Base-by-base conservation (phyloP, 2,797 vertebrate genomes). In the Rhynchotus rufescens region DNA sequence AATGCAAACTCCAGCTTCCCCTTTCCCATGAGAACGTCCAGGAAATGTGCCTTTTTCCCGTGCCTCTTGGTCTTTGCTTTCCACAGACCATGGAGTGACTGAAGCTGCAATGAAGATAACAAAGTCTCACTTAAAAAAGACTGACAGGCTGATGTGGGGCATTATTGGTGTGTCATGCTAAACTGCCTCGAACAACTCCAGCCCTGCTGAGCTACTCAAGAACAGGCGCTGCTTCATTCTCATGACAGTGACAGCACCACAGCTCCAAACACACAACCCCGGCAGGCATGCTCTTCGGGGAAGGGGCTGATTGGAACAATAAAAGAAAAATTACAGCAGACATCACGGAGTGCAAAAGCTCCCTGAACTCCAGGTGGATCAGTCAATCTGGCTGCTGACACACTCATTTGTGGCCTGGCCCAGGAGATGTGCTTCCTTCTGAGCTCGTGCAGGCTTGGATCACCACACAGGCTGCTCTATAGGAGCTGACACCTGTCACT, bases 391-490 rank as follows among this genome's bases (percentile, higher is more conserved):
- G 56, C 21, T 2, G 2, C 54, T 36, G 54, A 28, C 60, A 36
- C 21, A 32, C 12, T 78, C 17, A 10, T 30, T 38, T 7, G 0
- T 28, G 61, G 13, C 38, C 72, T 52, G 30, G 44, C 13, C 76
- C 42, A 17, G 64, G 51, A 84, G 45, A 56, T 34, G 23, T 34
- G 23, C 40, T 30, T 45, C 34, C 23, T 54, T 20, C 47, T 0
- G 0, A 40, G 40, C 32, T 67, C 2, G 0, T 0, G 0, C 1
- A 2, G 30, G 7, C 5, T 0, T 30, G 61, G 38, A 64, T 86
- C 61, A 74, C 51, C 56, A 68, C 67, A 10, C 56, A 0, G 2
- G 25, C 73, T 56, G 62, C 57, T 56, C 22, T 32, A 80, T 75
- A 2, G 1, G 56, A 90, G 47, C 74, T 67, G 83, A 80, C 64